These are phyloP conservation scores for Hofmannophila pseudospretella DNA, from an alignment of 2,888 invertebrate genomes.

Conservation along the genomic window DNA sequence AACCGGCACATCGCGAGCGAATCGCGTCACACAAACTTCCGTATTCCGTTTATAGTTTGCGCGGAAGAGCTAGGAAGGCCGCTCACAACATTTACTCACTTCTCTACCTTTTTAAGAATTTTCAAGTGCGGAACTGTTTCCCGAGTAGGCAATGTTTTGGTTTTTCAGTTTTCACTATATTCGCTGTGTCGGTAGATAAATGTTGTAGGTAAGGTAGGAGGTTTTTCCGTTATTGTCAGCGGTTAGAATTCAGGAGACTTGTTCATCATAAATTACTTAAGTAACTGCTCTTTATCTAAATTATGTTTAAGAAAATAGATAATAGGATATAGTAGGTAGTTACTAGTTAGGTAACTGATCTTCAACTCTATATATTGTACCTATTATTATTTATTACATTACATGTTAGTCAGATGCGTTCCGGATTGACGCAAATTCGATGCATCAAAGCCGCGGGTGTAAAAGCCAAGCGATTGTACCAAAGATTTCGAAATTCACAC, in stretches of 20 bases:
- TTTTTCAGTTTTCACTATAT: not conserved
- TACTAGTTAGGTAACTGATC: too few species aligned
- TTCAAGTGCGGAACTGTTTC: conserved; percentile 25
- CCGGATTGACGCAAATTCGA: conserved; percentile 49
- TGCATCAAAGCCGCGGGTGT: conserved; percentile 32
- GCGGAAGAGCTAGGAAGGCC: conserved; percentile 65
- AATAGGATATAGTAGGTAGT: too few species aligned
- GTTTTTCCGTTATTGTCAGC: not conserved
- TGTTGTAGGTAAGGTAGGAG: too few species aligned
- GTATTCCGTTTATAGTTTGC: conserved; percentile 62
- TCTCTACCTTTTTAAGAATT: conserved; percentile 36
- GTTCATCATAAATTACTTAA: too few species aligned
- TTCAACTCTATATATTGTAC: not conserved
- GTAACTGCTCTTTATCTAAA: too few species aligned
- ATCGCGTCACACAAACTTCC: conserved; percentile 43
- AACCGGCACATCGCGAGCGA: conserved; percentile 27
- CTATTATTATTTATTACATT: conserved; percentile 42
- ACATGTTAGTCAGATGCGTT: conserved; percentile 46
- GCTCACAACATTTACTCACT: conserved; percentile 36
- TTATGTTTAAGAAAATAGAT: too few species aligned
- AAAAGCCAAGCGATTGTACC: conserved; percentile 30
- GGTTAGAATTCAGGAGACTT: too few species aligned
- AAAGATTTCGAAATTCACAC: too few species aligned
- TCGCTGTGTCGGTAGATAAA: not conserved
- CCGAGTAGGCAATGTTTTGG: conserved; percentile 11